phyloP scores from a whole-genome alignment of 37 sponge, comb jelly and placozoan genomes.

The Axinella damicornis region DNA sequence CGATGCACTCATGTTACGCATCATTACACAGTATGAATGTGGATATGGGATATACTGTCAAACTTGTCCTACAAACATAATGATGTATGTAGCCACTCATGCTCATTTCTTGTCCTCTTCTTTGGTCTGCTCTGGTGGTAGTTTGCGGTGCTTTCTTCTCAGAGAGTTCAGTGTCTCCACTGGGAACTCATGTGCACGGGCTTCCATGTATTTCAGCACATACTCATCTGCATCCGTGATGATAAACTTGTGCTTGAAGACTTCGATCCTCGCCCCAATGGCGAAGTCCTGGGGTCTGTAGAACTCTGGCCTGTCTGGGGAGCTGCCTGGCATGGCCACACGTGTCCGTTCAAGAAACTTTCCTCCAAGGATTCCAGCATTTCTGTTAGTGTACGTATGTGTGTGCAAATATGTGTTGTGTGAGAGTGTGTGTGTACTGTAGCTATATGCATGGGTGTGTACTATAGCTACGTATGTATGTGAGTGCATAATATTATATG shows the following conservation, averaged over 20 bases:
- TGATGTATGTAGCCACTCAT: no score
- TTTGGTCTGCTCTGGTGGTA: not conserved
- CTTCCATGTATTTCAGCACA: slow-evolving; percentile 91
- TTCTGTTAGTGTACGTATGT: slow-evolving; percentile 46
- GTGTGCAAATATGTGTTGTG: no score
- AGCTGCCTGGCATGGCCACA: slow-evolving; percentile 83
- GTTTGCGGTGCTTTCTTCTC: slow-evolving; percentile 64
- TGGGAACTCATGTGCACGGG: slow-evolving; percentile 71
- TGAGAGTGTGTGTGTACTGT: no score
- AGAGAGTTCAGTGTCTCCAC: slow-evolving; percentile 80
- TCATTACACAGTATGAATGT: no score
- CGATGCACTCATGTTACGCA: no score
- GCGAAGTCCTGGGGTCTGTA: slow-evolving; percentile 91
- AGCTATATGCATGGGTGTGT: no score
- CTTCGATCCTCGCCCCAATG: slow-evolving; percentile 85
- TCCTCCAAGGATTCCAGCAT: slow-evolving; percentile 95
- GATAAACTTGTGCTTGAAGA: slow-evolving; percentile 92
- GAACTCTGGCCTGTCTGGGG: slow-evolving; percentile 79
- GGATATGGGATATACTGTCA: no score
- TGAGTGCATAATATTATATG: no score
- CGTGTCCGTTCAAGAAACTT: slow-evolving; percentile 89
- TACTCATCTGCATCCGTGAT: slow-evolving; percentile 93
- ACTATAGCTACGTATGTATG: no score
- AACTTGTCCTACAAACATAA: no score
- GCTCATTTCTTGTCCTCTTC: no score